Conservation (phyloP, 1,140 invertebrate genomes). For the Thaumetopoea pityocampa region DNA sequence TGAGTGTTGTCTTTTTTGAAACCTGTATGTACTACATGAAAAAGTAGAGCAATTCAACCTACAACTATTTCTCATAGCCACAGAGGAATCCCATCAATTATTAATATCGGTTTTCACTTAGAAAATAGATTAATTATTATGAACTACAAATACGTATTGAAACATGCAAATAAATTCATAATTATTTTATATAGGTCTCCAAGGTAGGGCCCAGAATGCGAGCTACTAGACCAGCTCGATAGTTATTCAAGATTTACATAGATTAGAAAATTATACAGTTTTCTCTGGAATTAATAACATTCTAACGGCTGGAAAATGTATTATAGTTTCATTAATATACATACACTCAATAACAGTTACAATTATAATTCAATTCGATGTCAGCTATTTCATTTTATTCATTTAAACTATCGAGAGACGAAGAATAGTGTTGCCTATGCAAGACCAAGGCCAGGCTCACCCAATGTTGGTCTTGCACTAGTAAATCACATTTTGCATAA, state of each 20-base stretch:
- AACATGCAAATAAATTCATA: constrained; percentile 14
- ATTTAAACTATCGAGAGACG: no score
- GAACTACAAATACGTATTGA: constrained; percentile 2
- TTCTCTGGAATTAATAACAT: constrained; percentile 13
- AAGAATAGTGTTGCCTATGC: no score
- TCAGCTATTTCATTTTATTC: no score
- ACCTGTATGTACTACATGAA: no score
- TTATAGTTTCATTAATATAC: constrained; percentile 4
- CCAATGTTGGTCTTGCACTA: no score
- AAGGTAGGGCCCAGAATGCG: not conserved
- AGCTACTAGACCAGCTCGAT: not conserved
- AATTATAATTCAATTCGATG: no score
- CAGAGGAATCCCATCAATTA: constrained; percentile 7
- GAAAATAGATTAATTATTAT: constrained; percentile 1
- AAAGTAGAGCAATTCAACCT: no score
- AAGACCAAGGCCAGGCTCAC: no score
- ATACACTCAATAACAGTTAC: constrained; percentile 1
- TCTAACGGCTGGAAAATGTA: constrained; percentile 4
- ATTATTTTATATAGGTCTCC: constrained; percentile 5
- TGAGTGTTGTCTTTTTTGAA: no score
- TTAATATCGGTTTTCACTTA: not conserved
- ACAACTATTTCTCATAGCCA: no score
- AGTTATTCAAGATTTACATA: constrained; percentile 7
- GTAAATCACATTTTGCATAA: no score
- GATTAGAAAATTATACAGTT: constrained; percentile 17